Conservation (phyloP, 2,888 invertebrate genomes). For the Diplolepis rosae region DNA sequence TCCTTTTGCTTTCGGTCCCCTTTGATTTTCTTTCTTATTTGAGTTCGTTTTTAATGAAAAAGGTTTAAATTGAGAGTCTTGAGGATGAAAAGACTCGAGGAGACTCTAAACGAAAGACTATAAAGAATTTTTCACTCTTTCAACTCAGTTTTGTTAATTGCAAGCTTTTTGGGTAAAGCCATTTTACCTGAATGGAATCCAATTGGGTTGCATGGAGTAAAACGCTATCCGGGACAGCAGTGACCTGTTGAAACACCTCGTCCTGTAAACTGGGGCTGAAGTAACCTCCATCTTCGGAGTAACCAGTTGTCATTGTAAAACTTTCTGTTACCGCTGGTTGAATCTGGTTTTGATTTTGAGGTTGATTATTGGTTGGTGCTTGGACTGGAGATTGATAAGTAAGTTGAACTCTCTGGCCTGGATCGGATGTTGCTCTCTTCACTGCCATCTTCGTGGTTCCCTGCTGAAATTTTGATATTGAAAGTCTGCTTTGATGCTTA, state of each 20-base stretch:
- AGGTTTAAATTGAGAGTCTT: neutral
- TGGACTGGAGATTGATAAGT: slow-evolving; percentile 66
- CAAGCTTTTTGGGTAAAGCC: neutral
- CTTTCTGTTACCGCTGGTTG: slow-evolving; percentile 67
- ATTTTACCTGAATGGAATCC: slow-evolving; percentile 73
- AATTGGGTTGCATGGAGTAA: slow-evolving; percentile 81
- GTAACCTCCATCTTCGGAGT: slow-evolving; percentile 72
- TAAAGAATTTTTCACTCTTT: neutral
- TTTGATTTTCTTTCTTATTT: slow-evolving; percentile 26
- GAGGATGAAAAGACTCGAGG: neutral
- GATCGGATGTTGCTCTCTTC: slow-evolving; percentile 84
- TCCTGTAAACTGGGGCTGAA: slow-evolving; percentile 77
- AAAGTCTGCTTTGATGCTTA: too few species aligned
- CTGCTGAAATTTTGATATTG: slow-evolving; percentile 52
- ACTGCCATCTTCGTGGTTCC: slow-evolving; percentile 77
- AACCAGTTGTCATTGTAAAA: slow-evolving; percentile 69
- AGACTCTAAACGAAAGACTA: neutral
- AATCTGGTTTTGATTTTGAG: slow-evolving; percentile 55
- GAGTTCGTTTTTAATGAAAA: slow-evolving; percentile 3
- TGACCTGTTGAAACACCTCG: slow-evolving; percentile 84
- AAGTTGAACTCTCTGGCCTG: slow-evolving; percentile 79
- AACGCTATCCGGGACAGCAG: slow-evolving; percentile 79
- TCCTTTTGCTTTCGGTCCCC: slow-evolving; percentile 11
- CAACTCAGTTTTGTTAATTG: neutral
- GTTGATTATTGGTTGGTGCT: slow-evolving; percentile 64